These are phyloP conservation scores for Drosophila infuscata DNA, from an alignment of 2,888 invertebrate species.

Conservation along the genomic window DNA sequence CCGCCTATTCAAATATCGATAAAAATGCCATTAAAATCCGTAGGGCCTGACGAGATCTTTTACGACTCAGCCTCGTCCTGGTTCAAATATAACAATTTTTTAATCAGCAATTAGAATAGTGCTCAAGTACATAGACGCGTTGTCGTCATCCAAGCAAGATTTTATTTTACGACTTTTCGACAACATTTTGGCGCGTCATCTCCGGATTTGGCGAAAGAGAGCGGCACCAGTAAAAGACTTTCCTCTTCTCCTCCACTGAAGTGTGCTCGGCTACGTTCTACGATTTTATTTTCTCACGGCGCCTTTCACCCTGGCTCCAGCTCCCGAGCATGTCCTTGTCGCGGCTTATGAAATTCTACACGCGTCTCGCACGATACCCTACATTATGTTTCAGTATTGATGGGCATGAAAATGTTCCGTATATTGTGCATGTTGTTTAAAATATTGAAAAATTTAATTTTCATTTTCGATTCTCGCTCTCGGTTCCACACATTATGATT, in stretches of 20 bases:
- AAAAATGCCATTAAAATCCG: constrained; percentile 78
- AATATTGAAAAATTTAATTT: constrained; percentile 47
- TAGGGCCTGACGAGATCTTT: constrained; percentile 34
- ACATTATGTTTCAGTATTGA: constrained; percentile 54
- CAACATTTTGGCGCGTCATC: constrained; percentile 65
- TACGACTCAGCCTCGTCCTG: constrained; percentile 65
- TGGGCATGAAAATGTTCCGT: constrained; percentile 54
- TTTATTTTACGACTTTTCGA: constrained; percentile 67
- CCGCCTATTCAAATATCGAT: constrained; percentile 78
- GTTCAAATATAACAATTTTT: constrained; percentile 70
- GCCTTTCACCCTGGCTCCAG: constrained; percentile 29
- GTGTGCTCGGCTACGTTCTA: constrained; percentile 10
- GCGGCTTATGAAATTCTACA: constrained; percentile 67
- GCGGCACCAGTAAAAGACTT: constrained; percentile 50
- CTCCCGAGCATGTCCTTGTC: constrained; percentile 41
- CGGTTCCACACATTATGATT: constrained; percentile 49
- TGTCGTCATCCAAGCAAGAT: constrained; percentile 31
- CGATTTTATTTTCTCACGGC: constrained; percentile 65
- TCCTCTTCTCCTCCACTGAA: constrained; percentile 26
- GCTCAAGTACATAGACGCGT: constrained; percentile 46
- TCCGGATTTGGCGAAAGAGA: constrained; percentile 63
- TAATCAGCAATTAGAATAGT: constrained; percentile 64
- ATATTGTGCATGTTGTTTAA: constrained; percentile 58
- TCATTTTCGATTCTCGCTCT: constrained; percentile 29
- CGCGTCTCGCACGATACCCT: constrained; percentile 56